Conservation (phyloP, 2,113 vertebrate species). For the Blennius ocellaris region DNA sequence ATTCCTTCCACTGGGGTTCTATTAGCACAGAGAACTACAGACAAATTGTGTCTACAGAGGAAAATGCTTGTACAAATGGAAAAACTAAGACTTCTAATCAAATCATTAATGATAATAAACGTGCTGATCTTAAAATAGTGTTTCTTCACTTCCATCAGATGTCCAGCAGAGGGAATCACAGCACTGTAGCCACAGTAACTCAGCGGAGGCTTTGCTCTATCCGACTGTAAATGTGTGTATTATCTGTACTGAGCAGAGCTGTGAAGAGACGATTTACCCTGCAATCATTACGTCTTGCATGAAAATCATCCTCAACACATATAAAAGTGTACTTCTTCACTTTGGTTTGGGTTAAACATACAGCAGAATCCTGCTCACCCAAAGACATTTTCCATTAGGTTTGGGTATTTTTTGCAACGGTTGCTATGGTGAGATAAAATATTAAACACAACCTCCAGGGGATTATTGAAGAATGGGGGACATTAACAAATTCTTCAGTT, state of each 20-base stretch:
- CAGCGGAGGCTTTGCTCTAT: background rate
- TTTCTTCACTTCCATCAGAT: conserved; percentile 32
- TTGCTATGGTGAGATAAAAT: conserved; percentile 1
- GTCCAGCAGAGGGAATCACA: conserved; percentile 60
- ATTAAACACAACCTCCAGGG: background rate
- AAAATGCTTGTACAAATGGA: no score
- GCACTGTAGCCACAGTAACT: background rate
- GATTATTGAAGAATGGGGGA: no score
- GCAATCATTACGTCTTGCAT: background rate
- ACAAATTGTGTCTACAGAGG: no score
- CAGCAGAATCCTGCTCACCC: background rate
- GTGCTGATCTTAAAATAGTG: background rate
- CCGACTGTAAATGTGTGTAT: background rate
- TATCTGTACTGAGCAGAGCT: background rate
- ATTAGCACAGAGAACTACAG: no score
- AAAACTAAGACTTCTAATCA: background rate
- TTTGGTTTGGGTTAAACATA: conserved; percentile 4
- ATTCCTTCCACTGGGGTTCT: no score
- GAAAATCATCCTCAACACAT: background rate
- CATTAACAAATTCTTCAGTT: no score
- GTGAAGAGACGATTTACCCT: background rate
- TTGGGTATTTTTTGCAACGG: background rate
- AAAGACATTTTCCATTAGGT: no score
- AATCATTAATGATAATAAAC: no score
- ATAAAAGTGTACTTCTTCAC: background rate